phyloP scores from a whole-genome alignment of 1,140 invertebrate genomes.

The Eriocheir sinensis region DNA sequence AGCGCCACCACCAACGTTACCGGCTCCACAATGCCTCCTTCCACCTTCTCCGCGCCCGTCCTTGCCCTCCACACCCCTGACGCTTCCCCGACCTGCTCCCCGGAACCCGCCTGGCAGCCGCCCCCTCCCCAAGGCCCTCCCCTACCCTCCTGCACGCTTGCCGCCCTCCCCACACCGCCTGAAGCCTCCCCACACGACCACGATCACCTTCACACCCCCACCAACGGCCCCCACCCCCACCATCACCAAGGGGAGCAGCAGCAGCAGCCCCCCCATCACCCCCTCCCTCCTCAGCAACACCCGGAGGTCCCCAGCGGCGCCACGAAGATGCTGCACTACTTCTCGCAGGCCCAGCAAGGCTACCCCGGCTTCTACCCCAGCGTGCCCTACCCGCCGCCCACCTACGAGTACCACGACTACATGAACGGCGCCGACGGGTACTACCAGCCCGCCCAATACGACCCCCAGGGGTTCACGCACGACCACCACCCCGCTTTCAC shows the following conservation, averaged over 20 bases:
- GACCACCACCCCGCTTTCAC: slow-evolving; percentile 66
- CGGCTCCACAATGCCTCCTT: slow-evolving; percentile 10
- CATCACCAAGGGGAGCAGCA: slow-evolving; percentile 66
- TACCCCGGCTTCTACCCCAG: slow-evolving; percentile 63
- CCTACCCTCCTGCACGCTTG: slow-evolving; percentile 65
- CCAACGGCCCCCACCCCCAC: slow-evolving; percentile 59
- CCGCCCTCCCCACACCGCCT: slow-evolving; percentile 78
- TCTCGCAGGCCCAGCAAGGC: slow-evolving; percentile 61
- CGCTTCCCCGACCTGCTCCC: slow-evolving; percentile 78
- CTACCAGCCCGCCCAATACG: slow-evolving; percentile 68
- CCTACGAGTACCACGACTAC: slow-evolving; percentile 72
- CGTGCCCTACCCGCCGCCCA: slow-evolving; percentile 46
- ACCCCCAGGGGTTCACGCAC: slow-evolving; percentile 69
- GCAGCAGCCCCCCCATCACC: slow-evolving; percentile 44
- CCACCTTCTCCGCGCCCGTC: slow-evolving; percentile 55
- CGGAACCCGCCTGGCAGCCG: slow-evolving; percentile 75
- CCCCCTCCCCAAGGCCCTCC: slow-evolving; percentile 63
- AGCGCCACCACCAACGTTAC: slow-evolving; percentile 28
- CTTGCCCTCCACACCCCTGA: slow-evolving; percentile 77
- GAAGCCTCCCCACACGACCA: slow-evolving; percentile 78
- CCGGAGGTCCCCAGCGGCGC: slow-evolving; percentile 49
- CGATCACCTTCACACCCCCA: slow-evolving; percentile 74
- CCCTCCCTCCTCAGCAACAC: slow-evolving; percentile 57
- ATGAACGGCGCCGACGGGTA: slow-evolving; percentile 60
- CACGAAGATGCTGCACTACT: slow-evolving; percentile 61